phyloP scores from a whole-genome alignment of 37 sponge, comb jelly and placozoan species.

The Geodia barretti region DNA sequence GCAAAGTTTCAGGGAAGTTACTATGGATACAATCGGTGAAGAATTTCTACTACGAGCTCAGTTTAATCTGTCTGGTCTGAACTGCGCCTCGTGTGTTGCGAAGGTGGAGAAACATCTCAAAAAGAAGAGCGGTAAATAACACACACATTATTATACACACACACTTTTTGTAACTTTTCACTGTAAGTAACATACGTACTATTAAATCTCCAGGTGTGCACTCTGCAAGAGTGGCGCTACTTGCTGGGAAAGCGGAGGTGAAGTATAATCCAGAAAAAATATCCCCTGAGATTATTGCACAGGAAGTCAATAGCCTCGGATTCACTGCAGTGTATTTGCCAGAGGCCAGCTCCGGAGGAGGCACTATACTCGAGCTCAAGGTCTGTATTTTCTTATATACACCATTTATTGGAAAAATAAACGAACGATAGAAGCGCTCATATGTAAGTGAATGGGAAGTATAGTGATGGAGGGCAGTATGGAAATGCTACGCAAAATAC shows the following conservation, averaged over 20 bases:
- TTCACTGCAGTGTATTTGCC: constrained; percentile 29
- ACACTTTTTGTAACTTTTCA: background rate
- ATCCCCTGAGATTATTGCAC: constrained; percentile 25
- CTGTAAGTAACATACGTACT: background rate
- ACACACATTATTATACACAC: background rate
- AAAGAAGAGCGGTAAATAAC: constrained; percentile 29
- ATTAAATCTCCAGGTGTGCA: constrained; percentile 24
- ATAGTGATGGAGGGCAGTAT: no score
- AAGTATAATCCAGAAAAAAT: constrained; percentile 34
- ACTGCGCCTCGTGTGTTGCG: constrained; percentile 81
- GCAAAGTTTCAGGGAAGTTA: no score
- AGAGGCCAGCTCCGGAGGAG: background rate
- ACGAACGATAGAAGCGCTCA: no score
- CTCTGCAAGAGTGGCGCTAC: constrained; percentile 40
- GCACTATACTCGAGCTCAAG: background rate
- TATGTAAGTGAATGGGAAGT: no score
- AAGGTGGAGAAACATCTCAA: constrained; percentile 66
- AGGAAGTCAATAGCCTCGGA: constrained; percentile 49
- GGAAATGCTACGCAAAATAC: no score
- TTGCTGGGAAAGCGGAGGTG: constrained; percentile 62
- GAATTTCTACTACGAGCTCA: background rate
- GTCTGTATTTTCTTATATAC: no score
- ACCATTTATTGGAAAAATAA: no score
- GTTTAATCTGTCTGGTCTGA: constrained; percentile 67
- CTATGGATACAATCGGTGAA: no score